phyloP scores from a whole-genome alignment of 1,140 invertebrate species.

The Micrasema minimum region DNA sequence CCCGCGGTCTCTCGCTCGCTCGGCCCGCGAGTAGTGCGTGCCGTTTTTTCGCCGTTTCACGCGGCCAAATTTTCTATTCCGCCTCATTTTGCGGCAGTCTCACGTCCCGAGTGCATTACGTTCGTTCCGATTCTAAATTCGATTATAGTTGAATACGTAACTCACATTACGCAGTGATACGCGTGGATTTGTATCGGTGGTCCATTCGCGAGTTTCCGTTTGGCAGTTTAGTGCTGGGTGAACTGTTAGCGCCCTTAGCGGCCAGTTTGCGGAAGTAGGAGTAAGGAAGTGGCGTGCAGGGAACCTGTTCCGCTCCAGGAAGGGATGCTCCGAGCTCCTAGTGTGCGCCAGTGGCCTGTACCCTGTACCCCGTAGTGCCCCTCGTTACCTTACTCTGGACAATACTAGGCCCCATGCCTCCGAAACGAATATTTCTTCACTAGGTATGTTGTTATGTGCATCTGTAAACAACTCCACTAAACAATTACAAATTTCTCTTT shows the following conservation, averaged over 20 bases:
- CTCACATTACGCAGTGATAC: conserved; percentile 38
- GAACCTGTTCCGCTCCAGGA: conserved; percentile 18
- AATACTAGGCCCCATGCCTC: conserved; percentile 17
- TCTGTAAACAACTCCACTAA: neutral
- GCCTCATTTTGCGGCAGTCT: conserved; percentile 41
- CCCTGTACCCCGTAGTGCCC: conserved; percentile 5
- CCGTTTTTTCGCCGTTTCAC: conserved; percentile 45
- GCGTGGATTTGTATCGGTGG: conserved; percentile 16
- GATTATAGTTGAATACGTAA: conserved; percentile 23
- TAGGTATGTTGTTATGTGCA: conserved; percentile 25
- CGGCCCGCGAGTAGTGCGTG: conserved; percentile 41
- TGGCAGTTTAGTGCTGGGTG: conserved; percentile 10
- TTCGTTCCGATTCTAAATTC: conserved; percentile 24
- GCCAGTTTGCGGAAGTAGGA: conserved; percentile 30
- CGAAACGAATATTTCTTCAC: conserved; percentile 22
- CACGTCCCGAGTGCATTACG: conserved; percentile 46
- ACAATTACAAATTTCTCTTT: neutral
- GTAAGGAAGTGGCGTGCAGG: conserved; percentile 2
- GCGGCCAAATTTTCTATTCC: conserved; percentile 45
- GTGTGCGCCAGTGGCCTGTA: too few relatives aligned
- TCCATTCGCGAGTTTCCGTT: conserved; percentile 35
- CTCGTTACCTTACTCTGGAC: conserved; percentile 9
- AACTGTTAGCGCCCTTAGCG: conserved; percentile 15
- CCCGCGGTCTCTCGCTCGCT: conserved; percentile 43
- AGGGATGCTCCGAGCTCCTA: conserved; percentile 14